Conservation (phyloP, 2,113 vertebrate species). For the Xyliphius kryptos region DNA sequence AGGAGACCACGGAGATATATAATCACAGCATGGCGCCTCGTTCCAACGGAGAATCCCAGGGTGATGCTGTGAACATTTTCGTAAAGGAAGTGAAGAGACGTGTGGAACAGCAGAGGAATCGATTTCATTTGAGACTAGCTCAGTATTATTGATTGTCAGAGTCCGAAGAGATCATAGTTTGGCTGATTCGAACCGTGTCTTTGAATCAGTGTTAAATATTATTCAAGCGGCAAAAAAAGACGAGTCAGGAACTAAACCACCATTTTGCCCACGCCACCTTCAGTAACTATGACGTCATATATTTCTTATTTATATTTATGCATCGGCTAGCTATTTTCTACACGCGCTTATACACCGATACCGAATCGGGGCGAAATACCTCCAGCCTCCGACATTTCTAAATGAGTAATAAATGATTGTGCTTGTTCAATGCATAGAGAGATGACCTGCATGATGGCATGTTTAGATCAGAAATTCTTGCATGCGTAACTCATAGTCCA, state of each 20-base stretch:
- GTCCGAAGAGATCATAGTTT: slow-evolving; percentile 51
- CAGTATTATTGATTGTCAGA: slow-evolving; percentile 40
- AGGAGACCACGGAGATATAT: slow-evolving; percentile 41
- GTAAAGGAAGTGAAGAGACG: slow-evolving; percentile 50
- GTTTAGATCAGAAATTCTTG: slow-evolving; percentile 95
- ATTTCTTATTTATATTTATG: slow-evolving; percentile 79
- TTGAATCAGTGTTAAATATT: slow-evolving; percentile 75
- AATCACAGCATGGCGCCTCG: slow-evolving; percentile 43
- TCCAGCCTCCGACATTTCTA: slow-evolving; percentile 78
- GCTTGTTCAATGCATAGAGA: slow-evolving; percentile 88
- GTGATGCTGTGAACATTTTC: slow-evolving; percentile 33
- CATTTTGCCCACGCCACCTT: slow-evolving; percentile 78
- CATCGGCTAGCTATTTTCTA: slow-evolving; percentile 69
- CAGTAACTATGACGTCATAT: slow-evolving; percentile 71
- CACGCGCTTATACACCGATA: slow-evolving; percentile 84
- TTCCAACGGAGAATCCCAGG: slow-evolving; percentile 45
- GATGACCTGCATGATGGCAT: slow-evolving; percentile 98
- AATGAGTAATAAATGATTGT: slow-evolving; percentile 79
- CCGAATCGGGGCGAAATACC: slow-evolving; percentile 76
- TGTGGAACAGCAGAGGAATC: slow-evolving; percentile 71
- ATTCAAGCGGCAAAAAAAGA: slow-evolving; percentile 81
- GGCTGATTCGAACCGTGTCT: slow-evolving; percentile 60
- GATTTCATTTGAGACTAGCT: slow-evolving; percentile 62
- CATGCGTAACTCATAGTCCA: slow-evolving; percentile 92
- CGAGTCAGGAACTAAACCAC: slow-evolving; percentile 51